A percentile compares a stretch with the other conserved stretches of the same genome.
These are phyloP conservation scores for Enhydra lutris DNA, from an alignment of 2,113 vertebrate species.

Conservation along the genomic window DNA sequence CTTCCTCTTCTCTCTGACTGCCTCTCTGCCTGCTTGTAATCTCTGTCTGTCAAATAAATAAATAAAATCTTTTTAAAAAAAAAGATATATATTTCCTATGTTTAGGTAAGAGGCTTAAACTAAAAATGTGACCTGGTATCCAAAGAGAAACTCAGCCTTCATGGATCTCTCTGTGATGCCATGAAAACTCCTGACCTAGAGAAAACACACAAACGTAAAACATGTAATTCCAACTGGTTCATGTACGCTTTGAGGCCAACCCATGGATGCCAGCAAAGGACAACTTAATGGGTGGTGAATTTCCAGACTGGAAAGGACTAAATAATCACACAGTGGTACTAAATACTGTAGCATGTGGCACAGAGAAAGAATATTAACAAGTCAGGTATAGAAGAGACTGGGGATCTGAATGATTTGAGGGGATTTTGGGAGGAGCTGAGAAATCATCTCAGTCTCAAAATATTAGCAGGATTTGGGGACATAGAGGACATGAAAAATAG, in stretches of 20 bases:
- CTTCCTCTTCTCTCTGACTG: too few species aligned
- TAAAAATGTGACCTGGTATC: background rate
- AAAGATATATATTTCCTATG: background rate
- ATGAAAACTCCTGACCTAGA: background rate
- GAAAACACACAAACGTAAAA: background rate
- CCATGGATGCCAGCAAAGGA: background rate
- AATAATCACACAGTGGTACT: background rate
- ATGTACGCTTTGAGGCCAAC: background rate
- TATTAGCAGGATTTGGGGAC: background rate
- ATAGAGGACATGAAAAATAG: background rate
- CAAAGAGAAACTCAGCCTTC: background rate
- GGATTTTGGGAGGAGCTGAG: background rate
- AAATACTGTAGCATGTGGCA: background rate
- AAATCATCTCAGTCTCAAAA: background rate
- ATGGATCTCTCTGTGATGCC: background rate
- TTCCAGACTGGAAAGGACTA: background rate
- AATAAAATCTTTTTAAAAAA: too few species aligned
- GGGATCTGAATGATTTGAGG: background rate
- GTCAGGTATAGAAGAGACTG: background rate
- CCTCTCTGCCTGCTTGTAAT: too few species aligned
- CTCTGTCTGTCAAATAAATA: too few species aligned
- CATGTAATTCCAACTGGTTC: background rate
- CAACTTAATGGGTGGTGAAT: background rate
- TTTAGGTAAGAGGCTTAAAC: background rate
- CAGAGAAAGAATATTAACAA: background rate